Evolutionary conservation across 2,113 vertebrate species (phyloP).

Genomic region (Epinephelus cyanopodus): DNA sequence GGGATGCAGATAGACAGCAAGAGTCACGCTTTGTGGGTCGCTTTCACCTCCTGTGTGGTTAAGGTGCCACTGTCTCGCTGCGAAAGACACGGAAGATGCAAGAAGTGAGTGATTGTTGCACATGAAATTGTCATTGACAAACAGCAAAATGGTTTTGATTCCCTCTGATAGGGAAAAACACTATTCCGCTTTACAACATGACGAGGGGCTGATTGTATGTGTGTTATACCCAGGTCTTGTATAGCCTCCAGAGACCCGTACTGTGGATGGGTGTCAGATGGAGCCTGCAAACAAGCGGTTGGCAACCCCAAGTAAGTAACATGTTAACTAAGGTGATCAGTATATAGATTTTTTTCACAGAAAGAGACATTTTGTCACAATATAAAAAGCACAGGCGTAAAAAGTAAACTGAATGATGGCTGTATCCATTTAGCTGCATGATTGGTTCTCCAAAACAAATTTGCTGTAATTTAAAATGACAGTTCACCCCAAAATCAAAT

Average conservation of each 20-base stretch:
- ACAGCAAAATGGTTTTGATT: background rate
- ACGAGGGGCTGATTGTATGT: conserved; percentile 27
- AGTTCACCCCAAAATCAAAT: no score
- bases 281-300: conserved; percentile 88
- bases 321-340: background rate
- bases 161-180: no score
- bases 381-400: background rate
- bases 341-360: background rate
- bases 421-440: background rate
- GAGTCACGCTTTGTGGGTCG: conserved; percentile 89
- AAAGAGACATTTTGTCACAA: background rate
- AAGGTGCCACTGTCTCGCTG: conserved; percentile 95
- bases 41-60: conserved; percentile 95
- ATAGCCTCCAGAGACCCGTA: conserved; percentile 98
- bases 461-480: background rate
- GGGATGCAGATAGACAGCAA: conserved; percentile 94
- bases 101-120: conserved; percentile 86
- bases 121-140: background rate
- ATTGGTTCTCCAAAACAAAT: background rate
- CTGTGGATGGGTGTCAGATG: conserved; percentile 95
- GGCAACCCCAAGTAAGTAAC: conserved; percentile 89
- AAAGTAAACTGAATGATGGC: background rate
- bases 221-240: conserved; percentile 88
- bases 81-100: conserved; percentile 92
- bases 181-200: background rate